Base-by-base conservation (phyloP, 2,888 invertebrate species). In the Platerodrilus igneus region DNA sequence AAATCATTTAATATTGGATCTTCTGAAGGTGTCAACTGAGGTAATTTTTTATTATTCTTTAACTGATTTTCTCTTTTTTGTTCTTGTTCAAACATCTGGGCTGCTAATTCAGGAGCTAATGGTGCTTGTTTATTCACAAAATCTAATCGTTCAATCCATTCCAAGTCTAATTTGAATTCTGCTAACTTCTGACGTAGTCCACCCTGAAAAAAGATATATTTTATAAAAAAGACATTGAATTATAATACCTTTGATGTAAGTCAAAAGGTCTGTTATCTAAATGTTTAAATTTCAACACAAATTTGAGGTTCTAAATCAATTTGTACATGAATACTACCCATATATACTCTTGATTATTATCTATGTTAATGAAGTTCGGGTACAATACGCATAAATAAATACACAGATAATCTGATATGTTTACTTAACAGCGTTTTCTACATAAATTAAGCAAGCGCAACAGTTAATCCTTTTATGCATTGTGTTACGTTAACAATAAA, bases 1-100 rank as follows among this genome's bases (percentile, higher is more conserved):
- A 95, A 94, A 66, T 96, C 95, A 72, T 95, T 89, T 13, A 90
- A 65, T 0, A 89, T 78, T 0, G 87, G 86, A 66, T 90, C 89
- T 43, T 84, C 81, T 1, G 74, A 71, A 0, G 84, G 76, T 2
- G 74, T 70, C 52, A 78, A 76, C 34, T 75, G 73, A 7, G 75
- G 76, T 28, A 82, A 67, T 50, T 86, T 86, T 55, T 78, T 81
- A 40, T 78, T 83, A 41, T 86, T 85, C 53, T 81, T 76, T 17
- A 80, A 66, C 50, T 76, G 69, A 51, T 74, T 79, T 3, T 76
- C 72, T 1, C 87, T 74, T 55, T 80, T 79, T 37, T 81, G 76
- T 57, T 86, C 83, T 36, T 87, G 83, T 40, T 83, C 81, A 53
- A 84, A 78, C 58, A 89, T 70, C 60, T 88, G 83, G 20, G 86